Conservation (phyloP, 1,140 invertebrate species). For the Magallana angulata region DNA sequence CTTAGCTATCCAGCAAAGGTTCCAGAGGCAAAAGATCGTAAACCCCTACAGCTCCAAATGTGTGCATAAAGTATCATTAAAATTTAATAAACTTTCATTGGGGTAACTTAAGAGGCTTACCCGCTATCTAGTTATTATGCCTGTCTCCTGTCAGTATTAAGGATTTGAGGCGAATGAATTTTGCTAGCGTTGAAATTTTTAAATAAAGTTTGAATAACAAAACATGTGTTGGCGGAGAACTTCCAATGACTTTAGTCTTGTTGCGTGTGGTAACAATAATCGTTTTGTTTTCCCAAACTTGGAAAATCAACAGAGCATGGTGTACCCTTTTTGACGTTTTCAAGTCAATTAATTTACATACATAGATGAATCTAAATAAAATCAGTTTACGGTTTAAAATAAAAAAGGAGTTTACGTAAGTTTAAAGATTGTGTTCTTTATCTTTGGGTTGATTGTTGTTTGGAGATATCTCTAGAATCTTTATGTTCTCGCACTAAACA, state of each 20-base stretch:
- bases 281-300: constrained; percentile 4
- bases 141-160: neutral
- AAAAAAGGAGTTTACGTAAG: neutral
- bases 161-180: neutral
- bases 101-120: neutral
- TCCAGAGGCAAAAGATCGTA: neutral
- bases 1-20: neutral
- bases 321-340: neutral
- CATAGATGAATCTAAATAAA: neutral
- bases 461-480: no score
- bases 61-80: constrained; percentile 25
- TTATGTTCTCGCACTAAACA: no score
- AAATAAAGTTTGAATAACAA: constrained; percentile 29
- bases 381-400: no score
- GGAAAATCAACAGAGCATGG: neutral
- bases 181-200: neutral
- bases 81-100: constrained; percentile 17
- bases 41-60: neutral
- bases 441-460: neutral
- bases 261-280: neutral
- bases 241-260: neutral
- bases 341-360: constrained; percentile 1
- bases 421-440: neutral
- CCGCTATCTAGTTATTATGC: neutral
- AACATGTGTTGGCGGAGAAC: neutral